phyloP scores from a whole-genome alignment of 2,888 invertebrate species.

The Ochropacha duplaris region DNA sequence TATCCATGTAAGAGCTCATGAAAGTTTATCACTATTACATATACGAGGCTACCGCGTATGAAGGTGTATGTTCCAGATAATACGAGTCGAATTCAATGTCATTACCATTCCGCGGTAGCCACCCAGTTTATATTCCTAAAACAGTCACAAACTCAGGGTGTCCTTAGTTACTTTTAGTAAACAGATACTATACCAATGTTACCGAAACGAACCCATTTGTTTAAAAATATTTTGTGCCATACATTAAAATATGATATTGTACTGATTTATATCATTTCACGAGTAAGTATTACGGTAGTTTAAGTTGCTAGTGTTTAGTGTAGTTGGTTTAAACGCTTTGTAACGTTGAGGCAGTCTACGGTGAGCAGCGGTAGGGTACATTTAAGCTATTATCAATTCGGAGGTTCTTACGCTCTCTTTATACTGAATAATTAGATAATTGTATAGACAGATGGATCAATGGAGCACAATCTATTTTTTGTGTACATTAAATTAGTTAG shows the following conservation, averaged over 20 bases:
- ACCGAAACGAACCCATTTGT: conserved; percentile 1
- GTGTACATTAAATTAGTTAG: conserved; percentile 50
- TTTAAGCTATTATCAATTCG: conserved; percentile 4
- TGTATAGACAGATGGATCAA: conserved; percentile 28
- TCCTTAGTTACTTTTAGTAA: conserved; percentile 4
- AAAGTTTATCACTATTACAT: neutral
- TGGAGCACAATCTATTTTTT: conserved; percentile 46
- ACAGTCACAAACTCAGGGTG: neutral
- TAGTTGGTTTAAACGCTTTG: conserved; percentile 1
- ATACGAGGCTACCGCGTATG: too few relatives aligned
- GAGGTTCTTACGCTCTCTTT: conserved; percentile 19
- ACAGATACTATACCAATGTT: neutral
- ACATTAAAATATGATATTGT: conserved; percentile 7
- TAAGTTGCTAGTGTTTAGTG: conserved; percentile 23
- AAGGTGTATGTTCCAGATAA: too few relatives aligned
- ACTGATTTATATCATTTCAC: conserved; percentile 12
- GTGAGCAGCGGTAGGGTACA: neutral
- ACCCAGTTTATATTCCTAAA: neutral
- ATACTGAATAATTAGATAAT: conserved; percentile 8
- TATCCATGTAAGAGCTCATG: neutral
- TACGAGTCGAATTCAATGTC: too few relatives aligned
- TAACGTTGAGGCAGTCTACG: conserved; percentile 1
- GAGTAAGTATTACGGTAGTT: conserved; percentile 18
- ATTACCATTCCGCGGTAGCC: too few relatives aligned
- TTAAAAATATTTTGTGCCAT: conserved; percentile 4